These are phyloP conservation scores for Neocrepidodera transversa DNA, from an alignment of 2,888 invertebrate species.

Conservation along the genomic window DNA sequence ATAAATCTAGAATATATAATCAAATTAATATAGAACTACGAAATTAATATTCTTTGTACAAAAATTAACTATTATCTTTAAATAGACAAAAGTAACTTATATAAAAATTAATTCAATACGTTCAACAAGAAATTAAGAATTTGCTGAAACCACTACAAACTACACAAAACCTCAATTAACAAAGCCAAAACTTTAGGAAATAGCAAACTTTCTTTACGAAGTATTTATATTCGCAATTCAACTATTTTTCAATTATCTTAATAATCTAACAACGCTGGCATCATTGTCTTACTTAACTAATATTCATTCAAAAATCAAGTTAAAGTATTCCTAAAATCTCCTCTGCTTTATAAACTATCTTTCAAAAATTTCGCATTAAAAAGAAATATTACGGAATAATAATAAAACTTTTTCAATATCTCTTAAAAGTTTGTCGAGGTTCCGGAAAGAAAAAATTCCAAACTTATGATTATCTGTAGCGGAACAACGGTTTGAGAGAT, in stretches of 20 bases:
- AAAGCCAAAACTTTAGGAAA: not conserved
- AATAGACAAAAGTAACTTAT: no score
- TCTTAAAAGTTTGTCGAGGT: not conserved
- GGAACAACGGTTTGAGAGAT: conserved; percentile 2
- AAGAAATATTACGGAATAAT: conserved; percentile 6
- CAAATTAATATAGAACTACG: no score
- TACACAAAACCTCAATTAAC: not conserved
- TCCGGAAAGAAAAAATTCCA: conserved; percentile 1
- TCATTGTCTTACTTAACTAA: not conserved
- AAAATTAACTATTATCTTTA: no score
- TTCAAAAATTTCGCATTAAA: not conserved
- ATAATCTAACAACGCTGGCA: not conserved
- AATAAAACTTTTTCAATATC: conserved; percentile 12
- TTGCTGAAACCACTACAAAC: not conserved
- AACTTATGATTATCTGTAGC: conserved; percentile 6
- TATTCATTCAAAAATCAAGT: not conserved
- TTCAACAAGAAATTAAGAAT: no score
- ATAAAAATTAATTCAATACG: no score
- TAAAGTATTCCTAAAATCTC: not conserved
- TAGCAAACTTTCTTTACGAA: not conserved
- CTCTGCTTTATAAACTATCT: not conserved
- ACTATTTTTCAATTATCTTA: conserved; percentile 1
- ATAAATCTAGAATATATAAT: no score
- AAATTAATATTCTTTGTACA: no score
- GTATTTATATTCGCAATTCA: not conserved